Conservation (phyloP, 2,888 invertebrate genomes). For the Clostera curtula region DNA sequence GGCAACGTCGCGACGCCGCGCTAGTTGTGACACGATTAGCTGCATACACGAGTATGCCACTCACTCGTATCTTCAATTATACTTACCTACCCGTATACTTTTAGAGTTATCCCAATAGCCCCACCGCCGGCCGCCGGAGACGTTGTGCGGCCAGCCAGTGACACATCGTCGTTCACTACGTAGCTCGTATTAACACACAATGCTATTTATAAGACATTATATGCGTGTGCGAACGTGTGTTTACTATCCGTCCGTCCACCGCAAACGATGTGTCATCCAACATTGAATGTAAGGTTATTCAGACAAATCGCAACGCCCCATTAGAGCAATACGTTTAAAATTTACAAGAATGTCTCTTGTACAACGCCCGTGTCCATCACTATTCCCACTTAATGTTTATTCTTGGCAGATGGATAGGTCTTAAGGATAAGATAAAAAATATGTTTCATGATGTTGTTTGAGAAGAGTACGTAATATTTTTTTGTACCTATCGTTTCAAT, state of each 20-base stretch:
- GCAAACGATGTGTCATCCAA: conserved; percentile 66
- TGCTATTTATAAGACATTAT: conserved; percentile 62
- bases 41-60: conserved; percentile 42
- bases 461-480: no score
- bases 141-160: conserved; percentile 43
- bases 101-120: conserved; percentile 32
- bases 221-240: conserved; percentile 58
- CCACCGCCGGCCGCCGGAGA: conserved; percentile 28
- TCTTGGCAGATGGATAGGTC: no score
- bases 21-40: conserved; percentile 33
- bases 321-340: no score
- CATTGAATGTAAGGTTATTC: conserved; percentile 59
- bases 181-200: conserved; percentile 60
- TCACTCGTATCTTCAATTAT: conserved; percentile 39
- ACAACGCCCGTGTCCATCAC: no score
- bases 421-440: conserved; percentile 9
- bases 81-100: conserved; percentile 45
- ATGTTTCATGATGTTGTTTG: no score
- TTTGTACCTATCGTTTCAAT: conserved; percentile 5
- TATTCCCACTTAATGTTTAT: no score
- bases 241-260: conserved; percentile 62
- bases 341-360: no score
- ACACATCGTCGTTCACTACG: conserved; percentile 61
- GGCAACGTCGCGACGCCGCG: conserved; percentile 48
- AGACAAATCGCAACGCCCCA: conserved; percentile 44